A percentile compares a stretch with the other conserved stretches of the same genome.
Evolutionary conservation across 2,113 vertebrate genomes (phyloP).

Genomic region (Neolamprologus caudopunctatus): DNA sequence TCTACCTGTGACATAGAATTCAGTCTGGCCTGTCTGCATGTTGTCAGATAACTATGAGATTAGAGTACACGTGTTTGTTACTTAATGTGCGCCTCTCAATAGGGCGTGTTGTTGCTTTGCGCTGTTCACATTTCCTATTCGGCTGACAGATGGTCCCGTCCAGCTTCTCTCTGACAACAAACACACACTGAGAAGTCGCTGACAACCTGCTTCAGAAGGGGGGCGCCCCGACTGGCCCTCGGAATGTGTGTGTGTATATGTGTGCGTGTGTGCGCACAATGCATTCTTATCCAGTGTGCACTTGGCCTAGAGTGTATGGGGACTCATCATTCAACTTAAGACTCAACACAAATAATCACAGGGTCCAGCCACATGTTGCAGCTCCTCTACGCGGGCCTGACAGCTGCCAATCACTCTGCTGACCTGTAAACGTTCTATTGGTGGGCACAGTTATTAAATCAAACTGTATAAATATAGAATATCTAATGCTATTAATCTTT

Average conservation of each 20-base stretch:
- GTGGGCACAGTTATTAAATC: conserved; percentile 45
- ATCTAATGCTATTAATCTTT: conserved; percentile 55
- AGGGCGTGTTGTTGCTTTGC: conserved; percentile 16
- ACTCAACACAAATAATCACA: conserved; percentile 71
- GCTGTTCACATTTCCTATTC: neutral
- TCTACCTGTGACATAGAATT: neutral
- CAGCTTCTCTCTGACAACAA: conserved; percentile 57
- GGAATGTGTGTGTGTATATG: neutral
- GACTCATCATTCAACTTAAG: conserved; percentile 60
- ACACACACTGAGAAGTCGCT: conserved; percentile 51
- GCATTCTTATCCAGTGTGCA: neutral
- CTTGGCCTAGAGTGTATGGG: conserved; percentile 14
- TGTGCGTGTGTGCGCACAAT: neutral
- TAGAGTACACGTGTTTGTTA: neutral
- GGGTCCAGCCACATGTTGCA: conserved; percentile 45
- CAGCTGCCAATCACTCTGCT: conserved; percentile 60
- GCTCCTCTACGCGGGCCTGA: conserved; percentile 5
- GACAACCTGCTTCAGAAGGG: conserved; percentile 48
- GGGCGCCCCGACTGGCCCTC: neutral
- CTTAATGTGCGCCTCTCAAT: neutral
- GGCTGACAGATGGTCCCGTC: conserved; percentile 56
- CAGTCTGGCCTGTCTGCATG: neutral
- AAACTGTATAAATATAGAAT: conserved; percentile 59
- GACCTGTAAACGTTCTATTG: conserved; percentile 43
- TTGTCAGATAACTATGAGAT: neutral